Base-by-base conservation (phyloP, 2,113 vertebrate genomes). In the Psettodes erumei region DNA sequence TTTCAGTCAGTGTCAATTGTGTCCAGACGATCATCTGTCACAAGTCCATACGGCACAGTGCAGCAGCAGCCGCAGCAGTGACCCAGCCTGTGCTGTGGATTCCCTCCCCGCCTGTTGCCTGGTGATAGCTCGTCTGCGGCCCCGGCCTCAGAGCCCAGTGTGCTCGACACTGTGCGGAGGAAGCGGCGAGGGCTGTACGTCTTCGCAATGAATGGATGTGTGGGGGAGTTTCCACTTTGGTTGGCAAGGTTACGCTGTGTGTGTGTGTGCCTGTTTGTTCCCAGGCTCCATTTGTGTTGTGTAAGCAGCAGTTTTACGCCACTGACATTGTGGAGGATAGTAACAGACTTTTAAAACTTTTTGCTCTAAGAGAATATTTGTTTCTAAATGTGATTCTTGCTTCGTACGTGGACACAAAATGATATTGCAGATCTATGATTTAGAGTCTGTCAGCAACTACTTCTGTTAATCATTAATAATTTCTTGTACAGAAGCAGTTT, bases 41-140 rank as follows among this genome's bases (percentile, higher is more conserved):
- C 56, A 73, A 73, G 66, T 18, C 79, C 54, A 25, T 32, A 42
- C 70, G 45, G 83, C 65, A 61, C 74, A 5, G 47, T 5, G 33
- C 35, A 60, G 79, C 47, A 77, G 71, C 75, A 63, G 83, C 27
- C 63, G 55, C 81, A 37, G 62, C n/a, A n/a, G n/a, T n/a, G n/a
- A n/a, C n/a, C n/a, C n/a, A 56, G 51, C 19, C 33, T 35, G 69
- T 43, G 81, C 78, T 53, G 71, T 19, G 67, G 75, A 83, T 86
- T 86, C 85, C 82, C 84, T 81, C 72, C 32, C 75, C 10, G 79
- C 80, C 87, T 88, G 90, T 93, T 93, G 91, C 90, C 89, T 90
- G 86, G 91, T 13, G 85, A 92, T 93, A 30, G 83, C 81, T 81
- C 7, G 23, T 87, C 74, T 73, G 75, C 66, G 75, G 54, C 74